phyloP scores from a whole-genome alignment of 2,888 invertebrate species.

The Dolomedes plantarius region DNA sequence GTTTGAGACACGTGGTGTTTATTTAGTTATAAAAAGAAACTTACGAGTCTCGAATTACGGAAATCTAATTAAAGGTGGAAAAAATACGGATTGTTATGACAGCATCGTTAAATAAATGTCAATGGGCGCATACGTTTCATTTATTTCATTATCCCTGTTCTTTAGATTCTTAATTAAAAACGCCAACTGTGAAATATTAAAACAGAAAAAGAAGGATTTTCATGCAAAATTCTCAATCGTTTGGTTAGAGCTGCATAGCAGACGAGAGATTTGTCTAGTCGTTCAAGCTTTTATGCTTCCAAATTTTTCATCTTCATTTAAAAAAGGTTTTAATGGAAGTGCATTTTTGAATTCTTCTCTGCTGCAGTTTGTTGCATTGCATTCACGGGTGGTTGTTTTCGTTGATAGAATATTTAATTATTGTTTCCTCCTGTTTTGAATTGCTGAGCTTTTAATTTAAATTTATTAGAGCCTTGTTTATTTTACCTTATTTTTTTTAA shows the following conservation, averaged over 20 bases:
- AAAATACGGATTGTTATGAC: conserved; percentile 23
- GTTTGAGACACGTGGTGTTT: background rate
- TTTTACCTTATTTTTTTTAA: too few relatives aligned
- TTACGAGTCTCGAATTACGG: conserved; percentile 15
- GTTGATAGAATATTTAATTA: too few relatives aligned
- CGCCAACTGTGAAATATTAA: conserved; percentile 23
- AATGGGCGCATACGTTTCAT: conserved; percentile 23
- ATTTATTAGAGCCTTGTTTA: too few relatives aligned
- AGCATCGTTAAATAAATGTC: conserved; percentile 57
- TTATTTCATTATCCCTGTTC: conserved; percentile 37
- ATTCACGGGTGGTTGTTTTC: too few relatives aligned
- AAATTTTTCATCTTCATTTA: too few relatives aligned
- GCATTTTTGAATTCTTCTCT: too few relatives aligned
- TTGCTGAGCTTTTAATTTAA: too few relatives aligned
- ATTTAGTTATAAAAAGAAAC: background rate
- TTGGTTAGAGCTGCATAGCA: background rate
- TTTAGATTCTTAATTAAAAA: conserved; percentile 53
- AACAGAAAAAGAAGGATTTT: background rate
- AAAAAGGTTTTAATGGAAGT: too few relatives aligned
- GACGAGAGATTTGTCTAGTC: too few relatives aligned
- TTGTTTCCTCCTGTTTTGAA: too few relatives aligned
- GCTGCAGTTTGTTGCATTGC: too few relatives aligned
- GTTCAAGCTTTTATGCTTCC: too few relatives aligned
- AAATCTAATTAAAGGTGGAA: conserved; percentile 58
- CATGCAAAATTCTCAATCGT: background rate